Conservation (phyloP, 2,113 vertebrate species). For the Hipposideros armiger region DNA sequence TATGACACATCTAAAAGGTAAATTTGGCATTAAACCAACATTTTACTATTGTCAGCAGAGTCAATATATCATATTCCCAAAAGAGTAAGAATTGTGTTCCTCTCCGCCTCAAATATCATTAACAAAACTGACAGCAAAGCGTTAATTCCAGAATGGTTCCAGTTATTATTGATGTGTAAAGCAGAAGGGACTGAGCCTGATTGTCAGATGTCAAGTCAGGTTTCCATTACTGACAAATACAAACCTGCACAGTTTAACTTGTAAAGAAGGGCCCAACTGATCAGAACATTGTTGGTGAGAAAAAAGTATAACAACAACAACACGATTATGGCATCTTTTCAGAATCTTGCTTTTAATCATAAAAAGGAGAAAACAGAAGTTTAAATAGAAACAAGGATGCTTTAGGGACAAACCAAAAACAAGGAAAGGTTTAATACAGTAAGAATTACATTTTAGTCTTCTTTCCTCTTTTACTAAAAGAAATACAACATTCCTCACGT, state of each 20-base stretch:
- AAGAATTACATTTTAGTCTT: background rate
- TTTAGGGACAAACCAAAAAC: background rate
- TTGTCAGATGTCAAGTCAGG: constrained; percentile 16
- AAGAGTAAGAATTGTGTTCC: constrained; percentile 30
- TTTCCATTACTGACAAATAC: constrained; percentile 38
- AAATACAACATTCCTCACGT: background rate
- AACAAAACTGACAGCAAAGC: constrained; percentile 33
- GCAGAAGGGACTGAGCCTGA: background rate
- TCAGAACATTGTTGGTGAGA: background rate
- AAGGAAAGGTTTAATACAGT: background rate
- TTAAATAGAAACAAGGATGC: constrained; percentile 23
- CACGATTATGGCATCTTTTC: background rate
- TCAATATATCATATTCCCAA: constrained; percentile 43
- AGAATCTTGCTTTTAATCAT: background rate
- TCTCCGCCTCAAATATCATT: constrained; percentile 57
- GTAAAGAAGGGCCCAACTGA: background rate
- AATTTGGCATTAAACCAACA: constrained; percentile 50
- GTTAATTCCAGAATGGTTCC: constrained; percentile 42
- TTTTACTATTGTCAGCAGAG: constrained; percentile 41
- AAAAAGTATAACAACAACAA: background rate
- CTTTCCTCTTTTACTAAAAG: constrained; percentile 18
- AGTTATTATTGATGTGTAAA: background rate
- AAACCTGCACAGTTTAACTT: background rate
- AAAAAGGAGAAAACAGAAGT: constrained; percentile 4
- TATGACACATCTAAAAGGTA: constrained; percentile 54